Evolutionary conservation across 1,140 invertebrate species (phyloP), one percentile per base, ranked within the genome.

Genomic region (Probaryconus sp.): DNA sequence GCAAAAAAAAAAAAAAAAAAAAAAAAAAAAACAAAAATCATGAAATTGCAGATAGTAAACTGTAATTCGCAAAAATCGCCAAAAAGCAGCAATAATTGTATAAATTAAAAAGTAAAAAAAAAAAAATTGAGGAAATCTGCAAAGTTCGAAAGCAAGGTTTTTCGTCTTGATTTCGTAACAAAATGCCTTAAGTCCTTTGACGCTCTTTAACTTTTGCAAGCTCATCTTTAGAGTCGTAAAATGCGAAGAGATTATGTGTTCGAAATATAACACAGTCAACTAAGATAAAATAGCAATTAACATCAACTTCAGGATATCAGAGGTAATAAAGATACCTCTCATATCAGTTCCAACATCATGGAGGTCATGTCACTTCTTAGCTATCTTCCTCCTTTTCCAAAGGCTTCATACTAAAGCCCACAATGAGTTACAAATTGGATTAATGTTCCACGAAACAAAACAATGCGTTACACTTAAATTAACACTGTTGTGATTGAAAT

Each of bases 281-380:
- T 61, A 79, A 83, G 85, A 86, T 86, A 86, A 85, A 85, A 81
- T 77, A 78, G 79, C 81, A 85, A 84, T 85, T 84, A 85, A 84
- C 82, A 82, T 85, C 76, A 81, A 72, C 75, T 80, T 72, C 72
- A 78, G 67, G 40, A 70, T 60, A 69, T 69, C 65, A 81, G 65
- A 74, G 80, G 84, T 83, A 86, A 86, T 87, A 87, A 87, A 86
- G 85, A 87, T 87, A 86, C 76, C 73, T 68, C 63, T 45, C 51
- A 70, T 73, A 70, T 70, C 67, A 55, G 67, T 24, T 56, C 17
- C 31, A 61, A 53, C 65, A 58, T 68, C 45, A 58, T 28, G 53
- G 28, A 58, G 53, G 53, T 58, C 64, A 28, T 51, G 60, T 64
- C 37, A 51, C 33, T 58, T 18, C 33, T 48, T 24, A 42, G 51